Percentiles rank a stretch among this genome's conserved stretches.
Evolutionary conservation across 2,888 invertebrate species (phyloP).

Genomic region (Mellilla xanthometata): DNA sequence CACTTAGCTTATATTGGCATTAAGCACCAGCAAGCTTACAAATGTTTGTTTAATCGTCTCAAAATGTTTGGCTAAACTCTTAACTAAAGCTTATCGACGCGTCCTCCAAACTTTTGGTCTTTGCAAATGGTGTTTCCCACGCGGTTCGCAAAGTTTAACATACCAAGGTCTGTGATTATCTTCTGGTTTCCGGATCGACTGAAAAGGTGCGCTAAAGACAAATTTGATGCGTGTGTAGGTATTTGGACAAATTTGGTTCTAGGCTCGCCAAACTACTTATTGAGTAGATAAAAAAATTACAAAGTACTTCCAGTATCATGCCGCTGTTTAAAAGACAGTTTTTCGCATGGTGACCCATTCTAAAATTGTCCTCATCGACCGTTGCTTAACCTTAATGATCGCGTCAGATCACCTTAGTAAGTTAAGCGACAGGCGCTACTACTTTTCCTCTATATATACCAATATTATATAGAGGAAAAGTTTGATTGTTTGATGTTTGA

Average conservation of each 20-base stretch:
- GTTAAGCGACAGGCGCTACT: no score
- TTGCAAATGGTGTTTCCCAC: constrained; percentile 23
- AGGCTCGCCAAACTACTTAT: no score
- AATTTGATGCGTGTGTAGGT: neutral
- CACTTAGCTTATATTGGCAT: neutral
- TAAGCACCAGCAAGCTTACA: constrained; percentile 8
- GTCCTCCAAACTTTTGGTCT: constrained; percentile 19
- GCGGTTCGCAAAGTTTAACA: constrained; percentile 6
- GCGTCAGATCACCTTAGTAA: no score
- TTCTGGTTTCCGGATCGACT: constrained; percentile 14
- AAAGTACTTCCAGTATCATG: no score
- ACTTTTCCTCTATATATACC: no score
- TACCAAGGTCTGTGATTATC: constrained; percentile 16
- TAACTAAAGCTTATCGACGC: constrained; percentile 9
- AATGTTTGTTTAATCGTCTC: constrained; percentile 18
- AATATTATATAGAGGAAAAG: no score
- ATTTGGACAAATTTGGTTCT: neutral
- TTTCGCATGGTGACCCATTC: no score
- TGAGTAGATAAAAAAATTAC: no score
- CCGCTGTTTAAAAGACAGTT: no score
- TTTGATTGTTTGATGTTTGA: no score
- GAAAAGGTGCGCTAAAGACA: constrained; percentile 6
- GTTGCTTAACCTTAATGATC: no score
- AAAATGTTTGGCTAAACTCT: constrained; percentile 8
- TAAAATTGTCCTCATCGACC: no score